phyloP scores from a whole-genome alignment of 2,113 vertebrate species.

The Sarotherodon lohbergeri region DNA sequence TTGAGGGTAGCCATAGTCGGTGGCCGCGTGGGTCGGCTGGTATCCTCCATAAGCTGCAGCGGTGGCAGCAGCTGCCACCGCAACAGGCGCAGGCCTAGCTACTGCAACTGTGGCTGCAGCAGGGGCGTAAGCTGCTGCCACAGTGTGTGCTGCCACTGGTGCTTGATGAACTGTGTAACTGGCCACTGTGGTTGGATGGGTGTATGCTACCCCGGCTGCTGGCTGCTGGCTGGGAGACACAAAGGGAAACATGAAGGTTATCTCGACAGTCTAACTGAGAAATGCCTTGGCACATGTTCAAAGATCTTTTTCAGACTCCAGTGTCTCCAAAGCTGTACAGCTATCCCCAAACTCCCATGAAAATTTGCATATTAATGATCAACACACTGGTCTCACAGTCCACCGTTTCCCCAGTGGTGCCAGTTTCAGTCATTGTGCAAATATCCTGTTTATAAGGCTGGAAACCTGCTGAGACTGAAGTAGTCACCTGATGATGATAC shows the following conservation, averaged over 20 bases:
- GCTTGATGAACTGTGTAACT: conserved; percentile 98
- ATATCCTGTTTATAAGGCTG: background rate
- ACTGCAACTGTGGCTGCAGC: conserved; percentile 87
- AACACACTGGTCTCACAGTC: background rate
- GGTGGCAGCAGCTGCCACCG: conserved; percentile 88
- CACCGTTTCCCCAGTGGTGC: background rate
- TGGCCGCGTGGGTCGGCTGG: conserved; percentile 85
- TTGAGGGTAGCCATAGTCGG: conserved; percentile 92
- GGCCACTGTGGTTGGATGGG: conserved; percentile 96
- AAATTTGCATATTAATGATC: background rate
- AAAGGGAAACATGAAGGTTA: background rate
- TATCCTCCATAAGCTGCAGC: conserved; percentile 93
- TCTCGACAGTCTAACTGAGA: background rate
- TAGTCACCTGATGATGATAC: background rate
- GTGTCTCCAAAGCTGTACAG: background rate
- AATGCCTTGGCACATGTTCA: background rate
- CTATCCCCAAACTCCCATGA: background rate
- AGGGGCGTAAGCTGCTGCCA: conserved; percentile 93
- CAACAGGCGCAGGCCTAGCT: conserved; percentile 87
- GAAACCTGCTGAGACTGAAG: background rate
- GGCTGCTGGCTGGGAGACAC: conserved; percentile 82
- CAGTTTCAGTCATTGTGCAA: background rate
- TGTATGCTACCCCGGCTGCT: conserved; percentile 92
- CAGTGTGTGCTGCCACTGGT: conserved; percentile 90
- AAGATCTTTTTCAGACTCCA: background rate